Evolutionary conservation across 2,113 vertebrate genomes (phyloP), one percentile per base, ranked within the genome.

Genomic region (Serilophus lunatus): DNA sequence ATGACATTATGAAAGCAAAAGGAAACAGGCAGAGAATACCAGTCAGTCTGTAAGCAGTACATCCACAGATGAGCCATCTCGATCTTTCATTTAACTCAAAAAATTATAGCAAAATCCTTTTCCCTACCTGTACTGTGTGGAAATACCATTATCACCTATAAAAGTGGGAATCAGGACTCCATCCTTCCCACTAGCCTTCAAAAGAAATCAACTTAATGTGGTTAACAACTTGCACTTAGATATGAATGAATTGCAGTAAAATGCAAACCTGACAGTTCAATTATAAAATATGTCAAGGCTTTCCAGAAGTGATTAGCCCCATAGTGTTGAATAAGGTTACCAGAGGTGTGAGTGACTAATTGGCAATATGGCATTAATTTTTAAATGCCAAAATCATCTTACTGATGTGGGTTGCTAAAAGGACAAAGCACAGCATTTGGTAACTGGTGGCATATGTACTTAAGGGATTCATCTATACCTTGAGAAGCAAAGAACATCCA

Each of bases 211-310:
- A 77, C 92, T 87, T 96, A 95, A 96, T 95, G 91, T 96, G 91
- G 95, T 96, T 98, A 98, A 98, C 95, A 97, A 97, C 96, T 96
- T 90, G 96, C 80, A 94, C 64, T 97, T 97, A 92, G 75, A 83
- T 94, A 84, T 85, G 89, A 97, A 97, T 96, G 91, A 98, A 97
- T 94, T 95, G 93, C 85, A 95, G 85, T 76, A 86, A 96, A 96
- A 92, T 96, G 82, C 83, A 97, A 97, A 92, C 89, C 86, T 97
- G 96, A 92, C 96, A 97, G 92, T 95, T 97, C 93, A 96, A 96
- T 98, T 97, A 98, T 82, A 96, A 98, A 97, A 95, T 94, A 97
- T 83, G 93, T 94, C 96, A 97, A 86, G 92, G 61, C 60, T 94
- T 96, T 97, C 93, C 86, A 96, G 79, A 94, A 97, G 51, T 22